Evolutionary conservation across 2,113 vertebrate genomes (phyloP).

Genomic region (Otis tarda): DNA sequence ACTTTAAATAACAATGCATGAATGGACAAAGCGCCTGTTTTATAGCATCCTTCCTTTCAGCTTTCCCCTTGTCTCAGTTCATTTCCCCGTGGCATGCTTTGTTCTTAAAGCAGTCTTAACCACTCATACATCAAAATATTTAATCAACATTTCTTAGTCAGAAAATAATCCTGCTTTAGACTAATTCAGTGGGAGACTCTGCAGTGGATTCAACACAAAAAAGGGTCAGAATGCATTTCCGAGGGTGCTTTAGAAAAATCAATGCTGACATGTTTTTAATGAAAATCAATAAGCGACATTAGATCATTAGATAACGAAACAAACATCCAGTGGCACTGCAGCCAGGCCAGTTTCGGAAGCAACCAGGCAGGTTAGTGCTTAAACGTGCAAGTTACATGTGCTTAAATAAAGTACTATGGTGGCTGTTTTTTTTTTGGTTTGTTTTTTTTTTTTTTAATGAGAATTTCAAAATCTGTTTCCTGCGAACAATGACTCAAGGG

Average conservation of each 20-base stretch:
- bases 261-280: constrained; percentile 55
- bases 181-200: constrained; percentile 6
- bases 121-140: constrained; percentile 67
- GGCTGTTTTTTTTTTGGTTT: not conserved
- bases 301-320: constrained; percentile 60
- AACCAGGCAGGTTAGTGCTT: not conserved
- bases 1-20: constrained; percentile 42
- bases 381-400: fast-evolving
- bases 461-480: not conserved
- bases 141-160: constrained; percentile 60
- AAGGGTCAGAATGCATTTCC: constrained; percentile 46
- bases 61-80: constrained; percentile 40
- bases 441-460: not conserved
- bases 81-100: constrained; percentile 56
- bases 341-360: not conserved
- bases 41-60: constrained; percentile 53
- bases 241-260: constrained; percentile 51
- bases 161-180: constrained; percentile 45
- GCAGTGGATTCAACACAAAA: not conserved
- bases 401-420: not conserved
- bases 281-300: constrained; percentile 57
- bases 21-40: constrained; percentile 40
- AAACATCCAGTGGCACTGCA: not conserved
- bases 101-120: constrained; percentile 53
- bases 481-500: not conserved